Evolutionary conservation across 2,113 vertebrate genomes (phyloP), one percentile per base, ranked within the genome.

Genomic region (Hippotragus niger): DNA sequence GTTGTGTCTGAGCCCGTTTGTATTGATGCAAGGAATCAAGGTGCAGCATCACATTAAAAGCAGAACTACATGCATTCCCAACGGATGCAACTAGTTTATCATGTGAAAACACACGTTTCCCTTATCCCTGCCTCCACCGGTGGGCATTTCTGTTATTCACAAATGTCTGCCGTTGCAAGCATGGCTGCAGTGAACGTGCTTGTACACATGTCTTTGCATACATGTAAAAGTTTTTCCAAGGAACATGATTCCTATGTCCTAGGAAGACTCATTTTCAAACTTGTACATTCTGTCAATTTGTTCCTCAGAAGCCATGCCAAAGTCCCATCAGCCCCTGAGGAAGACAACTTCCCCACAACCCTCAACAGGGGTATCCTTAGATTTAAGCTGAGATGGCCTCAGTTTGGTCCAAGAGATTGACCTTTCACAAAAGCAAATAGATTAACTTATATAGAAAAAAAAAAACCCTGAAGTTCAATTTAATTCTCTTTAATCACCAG

Each of bases 381-480:
- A 76, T 31, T 71, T 7, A 90, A n/a, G 23, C n/a, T 43, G 53
- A 74, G 90, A 50, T 33, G 57, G 58, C 55, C 55, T 96, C 33
- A 36, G 55, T 29, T 14, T 92, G 58, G 0, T 2, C 47, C 55
- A 80, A 95, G 40, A 53, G 74, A 5, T 31, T 1, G 0, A 84
- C 88, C 74, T 88, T 97, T 81, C 43, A 64, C 60, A 23, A 87
- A 76, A 95, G 81, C 27, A 25, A 97, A 94, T 78, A 89, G 90
- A 96, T 94, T 91, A 98, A 93, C 31, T 58, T 88, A 15, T 33
- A 96, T 15, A 36, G 2, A 8, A 3, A 43, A 27, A 85, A 96
- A 91, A 96, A 94, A 25, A 19, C 6, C 43, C 6, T 90, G 6
- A 97, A 94, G 43, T 97, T 97, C 88, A 83, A 88, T 97, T 98